phyloP scores from a whole-genome alignment of 1,140 invertebrate species.

The Cyclargus thomasi region DNA sequence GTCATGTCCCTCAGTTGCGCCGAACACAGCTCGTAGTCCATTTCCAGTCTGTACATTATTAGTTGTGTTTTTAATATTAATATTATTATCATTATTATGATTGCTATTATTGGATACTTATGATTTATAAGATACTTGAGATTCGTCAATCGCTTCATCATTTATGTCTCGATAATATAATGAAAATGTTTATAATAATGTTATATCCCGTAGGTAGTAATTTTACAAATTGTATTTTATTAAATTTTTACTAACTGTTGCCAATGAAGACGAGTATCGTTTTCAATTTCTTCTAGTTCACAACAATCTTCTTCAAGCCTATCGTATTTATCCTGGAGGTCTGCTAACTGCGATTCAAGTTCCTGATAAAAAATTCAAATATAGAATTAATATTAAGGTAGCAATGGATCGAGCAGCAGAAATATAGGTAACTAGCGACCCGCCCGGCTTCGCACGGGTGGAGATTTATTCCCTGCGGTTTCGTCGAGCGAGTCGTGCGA shows the following conservation, averaged over 20 bases:
- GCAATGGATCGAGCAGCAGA: no score
- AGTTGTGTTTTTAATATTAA: neutral
- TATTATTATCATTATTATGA: neutral
- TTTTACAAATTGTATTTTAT: no score
- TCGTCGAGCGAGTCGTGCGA: no score
- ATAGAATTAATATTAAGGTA: no score
- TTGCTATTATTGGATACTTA: neutral
- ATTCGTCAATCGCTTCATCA: neutral
- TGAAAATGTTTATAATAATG: no score
- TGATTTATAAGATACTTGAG: neutral
- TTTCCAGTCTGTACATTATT: conserved; percentile 56
- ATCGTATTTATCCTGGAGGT: conserved; percentile 77
- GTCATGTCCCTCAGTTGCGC: conserved; percentile 75
- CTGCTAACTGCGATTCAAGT: conserved; percentile 72
- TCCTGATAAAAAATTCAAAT: conserved; percentile 68
- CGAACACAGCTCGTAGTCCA: conserved; percentile 70
- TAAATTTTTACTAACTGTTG: conserved; percentile 72
- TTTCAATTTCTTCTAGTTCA: conserved; percentile 82
- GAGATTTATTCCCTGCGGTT: no score
- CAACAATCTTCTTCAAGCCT: conserved; percentile 79
- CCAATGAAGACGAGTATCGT: conserved; percentile 79
- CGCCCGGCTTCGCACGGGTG: no score
- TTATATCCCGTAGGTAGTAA: no score
- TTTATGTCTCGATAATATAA: no score
- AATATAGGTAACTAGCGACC: no score